Percentiles rank a stretch among this genome's conserved stretches.
Evolutionary conservation across 2,888 invertebrate species (phyloP).

Genomic region (Cosmia trapezina): DNA sequence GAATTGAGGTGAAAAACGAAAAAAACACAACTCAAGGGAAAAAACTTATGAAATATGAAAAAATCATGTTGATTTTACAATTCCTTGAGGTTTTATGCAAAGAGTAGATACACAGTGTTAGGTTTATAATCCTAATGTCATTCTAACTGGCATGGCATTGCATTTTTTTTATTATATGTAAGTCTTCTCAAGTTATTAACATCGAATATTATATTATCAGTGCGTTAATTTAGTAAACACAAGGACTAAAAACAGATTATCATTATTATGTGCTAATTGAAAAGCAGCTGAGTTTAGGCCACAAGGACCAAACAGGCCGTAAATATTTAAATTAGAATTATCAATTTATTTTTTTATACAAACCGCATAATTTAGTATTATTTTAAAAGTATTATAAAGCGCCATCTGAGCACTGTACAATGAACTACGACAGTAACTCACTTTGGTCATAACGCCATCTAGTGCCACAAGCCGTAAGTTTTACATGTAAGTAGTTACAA

Average conservation of each 20-base stretch:
- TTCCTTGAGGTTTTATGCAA: constrained; percentile 58
- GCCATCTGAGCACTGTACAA: constrained; percentile 42
- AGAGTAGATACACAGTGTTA: constrained; percentile 43
- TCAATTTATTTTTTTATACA: too few species aligned
- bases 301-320: neutral
- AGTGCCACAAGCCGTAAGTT: neutral
- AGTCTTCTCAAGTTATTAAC: neutral
- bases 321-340: too few species aligned
- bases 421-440: neutral
- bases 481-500: neutral
- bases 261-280: neutral
- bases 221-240: too few species aligned
- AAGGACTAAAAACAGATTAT: neutral
- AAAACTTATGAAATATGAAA: constrained; percentile 60
- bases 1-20: constrained; percentile 75
- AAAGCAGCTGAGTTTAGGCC: neutral
- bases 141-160: constrained; percentile 8
- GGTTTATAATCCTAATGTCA: constrained; percentile 28
- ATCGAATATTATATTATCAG: neutral
- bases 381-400: neutral
- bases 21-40: constrained; percentile 59
- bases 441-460: constrained; percentile 24
- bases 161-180: neutral
- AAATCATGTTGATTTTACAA: constrained; percentile 63
- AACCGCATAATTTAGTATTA: too few species aligned